These are phyloP conservation scores for Acomys russatus DNA, from an alignment of 2,797 vertebrate genomes.

Conservation along the genomic window DNA sequence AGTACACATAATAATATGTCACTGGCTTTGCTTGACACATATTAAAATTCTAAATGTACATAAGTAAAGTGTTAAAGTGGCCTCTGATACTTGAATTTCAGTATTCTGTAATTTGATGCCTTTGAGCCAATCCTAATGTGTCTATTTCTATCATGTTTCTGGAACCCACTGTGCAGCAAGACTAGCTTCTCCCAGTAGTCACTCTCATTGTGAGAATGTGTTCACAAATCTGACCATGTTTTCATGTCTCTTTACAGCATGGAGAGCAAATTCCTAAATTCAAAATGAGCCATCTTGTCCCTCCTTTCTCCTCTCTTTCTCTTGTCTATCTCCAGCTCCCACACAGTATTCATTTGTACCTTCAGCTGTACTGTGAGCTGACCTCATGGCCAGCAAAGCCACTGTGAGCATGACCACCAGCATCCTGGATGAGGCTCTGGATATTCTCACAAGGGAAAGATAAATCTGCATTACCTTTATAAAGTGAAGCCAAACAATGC, in stretches of 20 bases:
- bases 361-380: background rate
- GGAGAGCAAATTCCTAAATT: background rate
- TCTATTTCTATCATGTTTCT: background rate
- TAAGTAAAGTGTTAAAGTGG: background rate
- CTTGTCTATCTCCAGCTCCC: background rate
- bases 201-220: background rate
- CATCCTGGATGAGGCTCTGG: slow-evolving; percentile 16
- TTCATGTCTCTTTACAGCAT: background rate
- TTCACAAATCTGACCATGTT: rapidly evolving
- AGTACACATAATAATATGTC: background rate
- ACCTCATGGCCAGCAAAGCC: slow-evolving; percentile 13
- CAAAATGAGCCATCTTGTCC: background rate
- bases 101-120: background rate
- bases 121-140: background rate
- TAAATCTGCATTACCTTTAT: background rate
- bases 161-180: rapidly evolving
- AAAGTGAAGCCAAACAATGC: background rate
- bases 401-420: slow-evolving; percentile 1
- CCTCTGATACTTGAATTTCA: background rate
- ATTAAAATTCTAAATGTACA: background rate
- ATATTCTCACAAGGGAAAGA: background rate
- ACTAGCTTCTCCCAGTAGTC: background rate
- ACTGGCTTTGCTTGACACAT: background rate
- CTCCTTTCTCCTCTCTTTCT: background rate
- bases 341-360: background rate